Base-by-base conservation (phyloP, 2,797 vertebrate species). In the Coluber constrictor region DNA sequence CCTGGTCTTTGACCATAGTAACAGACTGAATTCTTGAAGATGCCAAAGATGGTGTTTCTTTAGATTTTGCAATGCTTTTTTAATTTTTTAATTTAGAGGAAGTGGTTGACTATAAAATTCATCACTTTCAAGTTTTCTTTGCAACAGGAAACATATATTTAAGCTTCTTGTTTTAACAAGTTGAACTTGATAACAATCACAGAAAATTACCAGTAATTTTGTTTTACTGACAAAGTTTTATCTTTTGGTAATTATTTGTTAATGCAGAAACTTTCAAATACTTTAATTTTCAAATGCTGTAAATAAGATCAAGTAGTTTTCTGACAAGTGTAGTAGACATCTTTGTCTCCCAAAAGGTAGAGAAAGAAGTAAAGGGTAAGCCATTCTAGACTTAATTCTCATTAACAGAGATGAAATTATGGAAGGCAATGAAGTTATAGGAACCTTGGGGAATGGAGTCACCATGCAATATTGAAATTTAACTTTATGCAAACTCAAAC, bases 151-250 rank as follows among this genome's bases (percentile, higher is more conserved):
- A 57, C 15, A 94, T 0, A 4, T 87, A 92, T 88, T 59, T 54
- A 91, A 51, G 29, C 20, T 94, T 94, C 87, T 20, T 61, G 57
- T 95, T 95, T 94, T 25, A 55, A 89, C 59, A 88, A 0, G 15
- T 12, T 57, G 87, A 88, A 61, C 90, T 1, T 18, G 0, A 55
- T 51, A 57, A 51, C 15, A 56, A 94, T 2, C 2, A 27, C 10
- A 87, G 9, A 57, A 16, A 15, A 88, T 57, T 56, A 20, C 16
- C 6, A 86, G 27, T 20, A 70, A 60, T 74, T 79, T 90, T 63
- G 55, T 20, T 9, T n/a, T 74, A 74, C 32, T 37, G 70, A 3
- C 70, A 20, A 66, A n/a, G 13, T 37, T 16, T 74, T 74, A 74
- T 37, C 15, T 74, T 74, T 18, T 18, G 66, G 66, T n/a, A 32